Base-by-base conservation (phyloP, 1,140 invertebrate genomes). In the Araneus ventricosus region DNA sequence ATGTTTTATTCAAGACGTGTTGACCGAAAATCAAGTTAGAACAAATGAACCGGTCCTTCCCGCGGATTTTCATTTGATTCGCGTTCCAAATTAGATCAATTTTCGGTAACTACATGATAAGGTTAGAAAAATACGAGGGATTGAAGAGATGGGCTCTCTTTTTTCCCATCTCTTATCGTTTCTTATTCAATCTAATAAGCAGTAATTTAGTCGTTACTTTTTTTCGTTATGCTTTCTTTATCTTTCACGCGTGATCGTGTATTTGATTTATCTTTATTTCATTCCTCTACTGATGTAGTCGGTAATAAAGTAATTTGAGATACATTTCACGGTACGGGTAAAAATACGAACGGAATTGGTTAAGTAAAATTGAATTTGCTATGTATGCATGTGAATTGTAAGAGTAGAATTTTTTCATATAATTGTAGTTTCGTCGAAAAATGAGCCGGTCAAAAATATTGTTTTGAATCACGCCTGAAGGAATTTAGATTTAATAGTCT, bases 1-100 rank as follows among this genome's bases (percentile, higher is more conserved):
- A 93, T 93, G 86, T 93, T 93, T 93, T 93, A 93, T 93, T 93
- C 92, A 93, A 93, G 92, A 93, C 87, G 92, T 93, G 92, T 57
- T 93, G 92, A 93, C 92, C 92, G 92, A 61, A 93, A 93, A 93
- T 57, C 86, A 93, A 89, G 92, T 93, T 93, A 93, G 92, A 88
- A 89, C 87, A 88, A 93, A 93, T 59, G 86, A 93, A 93, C 86
- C 92, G 59, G 8, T 22, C n/a, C 67, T 88, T 37, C 85, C 37
- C 24, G 86, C 67, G 86, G 57, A 87, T 41, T 93, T 93, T 93
- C 27, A 87, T 80, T 88, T 34, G 84, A 87, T 82, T 93, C 85
- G 39, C 27, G n/a, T 22, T 34, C 30, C 27, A 93, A 93, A 93
- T 93, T 93, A 63, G 87, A 93, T 93, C 92, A 93, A 93, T 93